Base-by-base conservation (phyloP, 1,140 invertebrate genomes). In the Periplaneta americana region DNA sequence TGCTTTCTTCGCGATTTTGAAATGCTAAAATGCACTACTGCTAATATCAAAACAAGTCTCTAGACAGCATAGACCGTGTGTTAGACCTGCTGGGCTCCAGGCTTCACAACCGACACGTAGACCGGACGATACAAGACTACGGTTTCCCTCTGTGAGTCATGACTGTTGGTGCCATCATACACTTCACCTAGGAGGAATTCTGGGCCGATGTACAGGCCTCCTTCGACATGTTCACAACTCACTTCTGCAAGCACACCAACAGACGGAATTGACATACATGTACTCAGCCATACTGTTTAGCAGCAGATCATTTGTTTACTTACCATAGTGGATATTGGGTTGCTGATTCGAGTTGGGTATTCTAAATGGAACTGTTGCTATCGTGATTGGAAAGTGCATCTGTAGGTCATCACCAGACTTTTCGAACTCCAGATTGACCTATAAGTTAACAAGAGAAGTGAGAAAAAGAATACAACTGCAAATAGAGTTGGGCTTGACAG, bases 141-240 rank as follows among this genome's bases (percentile, higher is more conserved):
- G 6, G 89, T 86, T 83, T 90, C 90, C 57, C 86, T 85, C 84
- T 86, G 84, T 80, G 88, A 86, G 76, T 89, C 87, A 79, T 85
- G 90, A 66, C 48, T 28, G 86, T 80, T 80, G 34, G 84, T 85
- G n/a, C 94, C 94, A 87, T 96, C 95, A 86, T 96, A 96, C 6
- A 96, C 95, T 87, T 96, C 94, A 5, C 95, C 95, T 13, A 96
- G 86, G 39, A 95, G 91, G 86, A 96, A 96, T 87, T 96, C 95
- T 0, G 95, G 94, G 31, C 94, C 95, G 36, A 95, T 93, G 88
- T 96, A 96, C 86, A 92, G 92, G 0, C 95, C 95, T 28, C 95
- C 95, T 88, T 96, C 95, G 0, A 95, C 94, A 84, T 94, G 92
- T 31, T 93, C 91, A 78, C 90, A 91, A 15, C 93, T 93, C 37